Evolutionary conservation across 2,797 vertebrate genomes (phyloP).

Genomic region (Enteromius afrohamiltoni): DNA sequence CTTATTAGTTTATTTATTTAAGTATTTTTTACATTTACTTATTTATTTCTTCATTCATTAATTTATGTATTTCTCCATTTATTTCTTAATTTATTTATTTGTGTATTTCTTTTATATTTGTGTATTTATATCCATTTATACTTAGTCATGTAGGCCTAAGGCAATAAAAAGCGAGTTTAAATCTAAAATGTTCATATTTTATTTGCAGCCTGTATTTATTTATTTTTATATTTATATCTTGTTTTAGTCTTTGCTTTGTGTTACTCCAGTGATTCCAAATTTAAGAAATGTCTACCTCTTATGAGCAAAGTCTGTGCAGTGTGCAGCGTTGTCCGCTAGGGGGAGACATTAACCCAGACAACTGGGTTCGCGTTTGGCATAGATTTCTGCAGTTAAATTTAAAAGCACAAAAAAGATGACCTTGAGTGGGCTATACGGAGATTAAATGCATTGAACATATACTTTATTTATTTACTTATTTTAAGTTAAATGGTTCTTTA

Average conservation of each 20-base stretch:
- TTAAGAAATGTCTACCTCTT: not conserved
- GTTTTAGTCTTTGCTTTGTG: not conserved
- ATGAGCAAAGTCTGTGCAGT: not conserved
- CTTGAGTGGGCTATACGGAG: not conserved
- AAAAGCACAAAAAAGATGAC: not conserved
- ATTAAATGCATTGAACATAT: not conserved
- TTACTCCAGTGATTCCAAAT: not conserved
- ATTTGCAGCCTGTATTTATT: not conserved
- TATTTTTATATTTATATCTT: not conserved
- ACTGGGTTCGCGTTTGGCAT: not conserved
- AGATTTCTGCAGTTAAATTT: not conserved
- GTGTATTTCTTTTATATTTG: too few relatives aligned
- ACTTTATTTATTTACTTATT: not conserved
- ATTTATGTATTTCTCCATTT: too few relatives aligned
- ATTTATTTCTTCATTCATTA: too few relatives aligned
- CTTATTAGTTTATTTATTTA: too few relatives aligned
- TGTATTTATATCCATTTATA: too few relatives aligned
- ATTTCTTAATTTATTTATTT: too few relatives aligned
- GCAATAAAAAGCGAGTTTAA: not conserved
- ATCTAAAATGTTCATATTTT: not conserved
- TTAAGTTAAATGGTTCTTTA: not conserved
- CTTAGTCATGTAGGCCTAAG: too few relatives aligned
- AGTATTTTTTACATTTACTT: too few relatives aligned
- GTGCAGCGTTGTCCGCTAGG: not conserved
- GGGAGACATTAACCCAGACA: not conserved